These are phyloP conservation scores for Eucera pruinosa DNA, from an alignment of 2,888 invertebrate genomes.

Conservation along the genomic window DNA sequence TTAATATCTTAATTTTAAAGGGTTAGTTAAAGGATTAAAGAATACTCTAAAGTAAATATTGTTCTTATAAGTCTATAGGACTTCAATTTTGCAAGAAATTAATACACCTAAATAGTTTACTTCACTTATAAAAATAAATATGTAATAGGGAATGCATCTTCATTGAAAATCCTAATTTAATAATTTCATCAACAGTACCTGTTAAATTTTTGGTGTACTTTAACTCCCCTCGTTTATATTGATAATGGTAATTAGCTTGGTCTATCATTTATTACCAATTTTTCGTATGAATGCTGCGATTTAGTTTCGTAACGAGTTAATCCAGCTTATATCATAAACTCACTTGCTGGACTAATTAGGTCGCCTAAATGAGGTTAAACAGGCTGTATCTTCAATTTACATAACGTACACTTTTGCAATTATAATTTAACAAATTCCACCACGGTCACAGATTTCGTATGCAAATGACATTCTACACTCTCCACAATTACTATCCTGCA, in stretches of 20 bases:
- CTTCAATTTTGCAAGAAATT: too few relatives aligned
- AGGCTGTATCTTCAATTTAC: not conserved
- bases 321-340: not conserved
- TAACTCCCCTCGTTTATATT: too few relatives aligned
- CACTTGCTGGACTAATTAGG: not conserved
- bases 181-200: too few relatives aligned
- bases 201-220: too few relatives aligned
- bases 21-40: too few relatives aligned
- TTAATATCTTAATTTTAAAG: too few relatives aligned
- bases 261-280: not conserved
- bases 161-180: not conserved
- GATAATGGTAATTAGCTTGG: not conserved
- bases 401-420: not conserved
- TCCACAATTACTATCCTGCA: too few relatives aligned
- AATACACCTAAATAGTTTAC: too few relatives aligned
- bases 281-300: not conserved
- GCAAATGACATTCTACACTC: not conserved
- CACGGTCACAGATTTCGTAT: not conserved
- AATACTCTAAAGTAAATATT: too few relatives aligned
- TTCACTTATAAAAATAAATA: too few relatives aligned
- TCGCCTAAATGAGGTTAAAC: not conserved
- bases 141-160: too few relatives aligned
- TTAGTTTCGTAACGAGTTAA: slow-evolving; percentile 12
- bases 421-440: not conserved
- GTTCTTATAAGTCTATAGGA: too few relatives aligned